Conservation (phyloP, 2,797 vertebrate species). For the Myotis vivesi region DNA sequence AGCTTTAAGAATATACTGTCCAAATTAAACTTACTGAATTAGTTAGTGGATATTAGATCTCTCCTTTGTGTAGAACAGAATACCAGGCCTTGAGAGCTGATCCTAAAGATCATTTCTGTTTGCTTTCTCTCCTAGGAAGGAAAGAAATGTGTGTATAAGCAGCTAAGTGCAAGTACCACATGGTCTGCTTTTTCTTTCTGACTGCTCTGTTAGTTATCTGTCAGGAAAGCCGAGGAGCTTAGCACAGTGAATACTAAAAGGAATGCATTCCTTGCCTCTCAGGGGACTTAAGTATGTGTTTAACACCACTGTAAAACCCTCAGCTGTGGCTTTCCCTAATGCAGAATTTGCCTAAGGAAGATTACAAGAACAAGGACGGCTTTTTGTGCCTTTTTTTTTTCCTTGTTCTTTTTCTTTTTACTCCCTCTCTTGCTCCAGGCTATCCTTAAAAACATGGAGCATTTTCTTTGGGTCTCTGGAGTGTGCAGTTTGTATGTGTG, state of each 20-base stretch:
- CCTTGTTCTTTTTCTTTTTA: background rate
- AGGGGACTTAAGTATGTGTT: conserved; percentile 46
- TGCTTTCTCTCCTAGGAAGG: background rate
- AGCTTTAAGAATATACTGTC: background rate
- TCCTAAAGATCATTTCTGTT: conserved; percentile 2
- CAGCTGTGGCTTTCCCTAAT: conserved; percentile 52
- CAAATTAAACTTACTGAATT: conserved; percentile 33
- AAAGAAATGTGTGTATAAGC: background rate
- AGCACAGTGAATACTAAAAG: conserved; percentile 50
- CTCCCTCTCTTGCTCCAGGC: background rate
- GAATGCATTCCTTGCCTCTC: conserved; percentile 57
- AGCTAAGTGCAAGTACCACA: background rate
- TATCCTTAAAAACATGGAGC: background rate
- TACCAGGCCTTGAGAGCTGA: background rate
- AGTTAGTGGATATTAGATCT: background rate
- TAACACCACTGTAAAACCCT: conserved; percentile 63
- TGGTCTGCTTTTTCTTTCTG: conserved; percentile 40
- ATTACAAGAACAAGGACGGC: conserved; percentile 63
- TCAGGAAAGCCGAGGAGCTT: conserved; percentile 64
- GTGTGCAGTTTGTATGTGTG: background rate
- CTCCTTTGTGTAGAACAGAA: background rate
- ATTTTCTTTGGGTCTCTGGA: conserved; percentile 43
- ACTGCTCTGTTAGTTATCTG: conserved; percentile 53
- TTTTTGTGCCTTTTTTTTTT: conserved; percentile 25
- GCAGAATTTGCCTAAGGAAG: conserved; percentile 64